Evolutionary conservation across 2,888 invertebrate species (phyloP).

Genomic region (Apotomis turbidana): DNA sequence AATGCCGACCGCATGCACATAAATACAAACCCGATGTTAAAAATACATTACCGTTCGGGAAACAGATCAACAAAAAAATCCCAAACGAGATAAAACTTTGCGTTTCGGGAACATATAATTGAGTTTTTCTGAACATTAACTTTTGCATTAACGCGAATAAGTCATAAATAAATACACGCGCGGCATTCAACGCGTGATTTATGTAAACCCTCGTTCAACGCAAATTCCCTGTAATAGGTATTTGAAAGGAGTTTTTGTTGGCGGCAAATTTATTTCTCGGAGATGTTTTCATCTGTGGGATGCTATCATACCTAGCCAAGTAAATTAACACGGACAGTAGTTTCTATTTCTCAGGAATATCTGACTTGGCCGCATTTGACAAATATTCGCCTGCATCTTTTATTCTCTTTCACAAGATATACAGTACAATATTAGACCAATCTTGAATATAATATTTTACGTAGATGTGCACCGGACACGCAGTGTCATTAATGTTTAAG

Average conservation of each 20-base stretch:
- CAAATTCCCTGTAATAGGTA: constrained; percentile 40
- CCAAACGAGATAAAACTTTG: constrained; percentile 37
- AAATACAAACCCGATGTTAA: constrained; percentile 31
- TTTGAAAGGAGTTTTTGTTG: constrained; percentile 39
- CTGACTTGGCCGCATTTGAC: no score
- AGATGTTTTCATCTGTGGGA: constrained; percentile 20
- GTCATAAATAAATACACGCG: constrained; percentile 41
- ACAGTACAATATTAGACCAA: no score
- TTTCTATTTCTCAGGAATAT: no score
- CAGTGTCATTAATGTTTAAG: no score
- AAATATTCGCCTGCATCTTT: no score
- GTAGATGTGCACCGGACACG: no score
- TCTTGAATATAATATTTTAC: no score
- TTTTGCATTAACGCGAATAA: constrained; percentile 39
- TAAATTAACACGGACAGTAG: not conserved
- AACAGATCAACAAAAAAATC: constrained; percentile 31
- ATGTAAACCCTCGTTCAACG: constrained; percentile 39
- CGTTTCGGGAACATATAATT: constrained; percentile 36
- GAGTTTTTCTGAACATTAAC: constrained; percentile 42
- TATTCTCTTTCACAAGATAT: no score
- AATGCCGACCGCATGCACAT: constrained; percentile 19
- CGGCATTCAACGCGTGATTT: constrained; percentile 34
- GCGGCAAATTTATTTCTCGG: constrained; percentile 33
- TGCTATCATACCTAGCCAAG: not conserved
- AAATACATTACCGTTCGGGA: constrained; percentile 31